phyloP scores from a whole-genome alignment of 1,140 invertebrate genomes.

The Drosophila eugracilis region DNA sequence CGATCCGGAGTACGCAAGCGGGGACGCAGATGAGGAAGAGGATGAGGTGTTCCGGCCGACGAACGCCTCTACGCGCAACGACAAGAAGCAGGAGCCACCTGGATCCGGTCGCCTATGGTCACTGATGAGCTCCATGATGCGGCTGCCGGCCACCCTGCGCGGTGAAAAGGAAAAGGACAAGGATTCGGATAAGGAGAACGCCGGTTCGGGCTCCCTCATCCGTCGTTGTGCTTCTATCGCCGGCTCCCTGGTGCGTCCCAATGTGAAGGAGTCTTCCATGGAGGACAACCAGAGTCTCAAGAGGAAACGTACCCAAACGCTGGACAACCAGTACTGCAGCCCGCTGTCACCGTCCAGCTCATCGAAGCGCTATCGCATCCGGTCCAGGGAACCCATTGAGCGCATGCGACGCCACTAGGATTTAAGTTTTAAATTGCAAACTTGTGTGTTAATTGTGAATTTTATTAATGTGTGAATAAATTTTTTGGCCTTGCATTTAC shows the following conservation, averaged over 20 bases:
- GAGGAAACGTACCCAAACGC: conserved; percentile 75
- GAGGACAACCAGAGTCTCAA: conserved; percentile 59
- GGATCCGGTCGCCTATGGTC: conserved; percentile 66
- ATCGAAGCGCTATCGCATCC: conserved; percentile 78
- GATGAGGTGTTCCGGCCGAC: conserved; percentile 66
- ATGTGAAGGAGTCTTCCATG: conserved; percentile 8
- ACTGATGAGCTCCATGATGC: conserved; percentile 70
- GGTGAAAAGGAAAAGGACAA: conserved; percentile 1
- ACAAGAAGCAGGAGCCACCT: conserved; percentile 42
- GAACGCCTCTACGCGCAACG: conserved; percentile 60
- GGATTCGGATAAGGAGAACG: conserved; percentile 46
- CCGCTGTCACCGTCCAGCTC: conserved; percentile 54
- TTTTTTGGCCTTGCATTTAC: conserved; percentile 12
- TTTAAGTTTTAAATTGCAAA: conserved; percentile 8
- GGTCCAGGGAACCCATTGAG: conserved; percentile 71
- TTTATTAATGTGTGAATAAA: conserved; percentile 17
- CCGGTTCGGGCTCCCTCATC: conserved; percentile 54
- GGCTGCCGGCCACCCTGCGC: conserved; percentile 53
- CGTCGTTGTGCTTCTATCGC: conserved; percentile 79
- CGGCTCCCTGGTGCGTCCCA: conserved; percentile 70
- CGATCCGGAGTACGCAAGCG: conserved; percentile 21
- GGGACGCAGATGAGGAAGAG: conserved; percentile 61
- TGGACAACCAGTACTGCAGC: conserved; percentile 58
- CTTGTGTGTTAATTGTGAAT: conserved; percentile 14
- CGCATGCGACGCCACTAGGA: conserved; percentile 65